phyloP scores from a whole-genome alignment of 2,797 vertebrate genomes.

The Esox lucius region DNA sequence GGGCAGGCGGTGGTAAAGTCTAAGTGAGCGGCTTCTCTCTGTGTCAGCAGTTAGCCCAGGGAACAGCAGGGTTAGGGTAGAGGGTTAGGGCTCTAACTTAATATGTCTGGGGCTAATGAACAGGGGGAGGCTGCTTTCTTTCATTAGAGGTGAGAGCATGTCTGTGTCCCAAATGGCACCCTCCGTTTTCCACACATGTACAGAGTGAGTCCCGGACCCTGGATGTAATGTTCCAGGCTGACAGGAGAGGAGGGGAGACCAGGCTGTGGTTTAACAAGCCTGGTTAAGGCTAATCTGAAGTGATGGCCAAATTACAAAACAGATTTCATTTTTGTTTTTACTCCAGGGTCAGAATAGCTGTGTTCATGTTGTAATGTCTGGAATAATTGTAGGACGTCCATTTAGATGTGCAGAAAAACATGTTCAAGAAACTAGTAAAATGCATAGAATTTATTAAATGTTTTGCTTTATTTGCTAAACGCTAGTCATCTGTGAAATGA shows the following conservation, averaged over 20 bases:
- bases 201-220: constrained; percentile 33
- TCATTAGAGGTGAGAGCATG: constrained; percentile 64
- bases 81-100: constrained; percentile 50
- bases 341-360: not conserved
- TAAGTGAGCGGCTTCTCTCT: too few relatives aligned
- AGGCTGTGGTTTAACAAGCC: constrained; percentile 36
- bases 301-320: constrained; percentile 62
- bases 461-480: not conserved
- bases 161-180: not conserved
- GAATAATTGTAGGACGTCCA: not conserved
- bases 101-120: constrained; percentile 60
- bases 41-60: not conserved
- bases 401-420: constrained; percentile 9
- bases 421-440: not conserved
- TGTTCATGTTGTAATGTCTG: not conserved
- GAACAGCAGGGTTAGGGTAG: too few relatives aligned
- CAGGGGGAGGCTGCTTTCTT: constrained; percentile 57
- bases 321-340: constrained; percentile 23
- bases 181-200: constrained; percentile 57
- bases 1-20: constrained; percentile 13
- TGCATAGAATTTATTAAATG: not conserved
- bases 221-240: constrained; percentile 50
- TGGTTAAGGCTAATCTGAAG: constrained; percentile 57
- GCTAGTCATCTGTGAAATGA: not conserved
- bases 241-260: constrained; percentile 22